Evolutionary conservation across 1,140 invertebrate genomes (phyloP).

Genomic region (Plectrocnemia conspersa): DNA sequence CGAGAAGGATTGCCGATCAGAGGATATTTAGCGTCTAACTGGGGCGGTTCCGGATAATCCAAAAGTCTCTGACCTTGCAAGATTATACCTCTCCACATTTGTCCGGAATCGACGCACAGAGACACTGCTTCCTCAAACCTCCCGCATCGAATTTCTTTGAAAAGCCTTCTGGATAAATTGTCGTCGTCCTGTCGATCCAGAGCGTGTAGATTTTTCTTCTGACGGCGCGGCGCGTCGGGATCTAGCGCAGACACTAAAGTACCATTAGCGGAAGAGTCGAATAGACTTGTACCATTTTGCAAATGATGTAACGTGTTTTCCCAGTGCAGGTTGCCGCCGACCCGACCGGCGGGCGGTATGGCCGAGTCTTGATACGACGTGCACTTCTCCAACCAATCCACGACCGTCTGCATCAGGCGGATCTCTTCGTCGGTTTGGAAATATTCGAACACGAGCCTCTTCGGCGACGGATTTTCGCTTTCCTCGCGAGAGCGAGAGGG

Average conservation of each 20-base stretch:
- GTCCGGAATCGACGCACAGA: constrained; percentile 77
- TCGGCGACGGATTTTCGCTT: constrained; percentile 44
- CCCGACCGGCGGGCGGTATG: constrained; percentile 60
- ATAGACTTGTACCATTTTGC: constrained; percentile 53
- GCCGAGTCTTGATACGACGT: constrained; percentile 64
- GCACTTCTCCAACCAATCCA: constrained; percentile 90
- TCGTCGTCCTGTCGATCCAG: constrained; percentile 86
- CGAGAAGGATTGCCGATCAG: constrained; percentile 81
- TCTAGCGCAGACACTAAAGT: constrained; percentile 70
- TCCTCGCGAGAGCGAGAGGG: constrained; percentile 49
- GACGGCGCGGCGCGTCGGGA: constrained; percentile 85
- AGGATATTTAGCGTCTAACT: constrained; percentile 51
- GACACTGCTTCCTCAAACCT: constrained; percentile 78
- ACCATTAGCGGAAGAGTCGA: constrained; percentile 46
- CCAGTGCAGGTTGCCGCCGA: constrained; percentile 76
- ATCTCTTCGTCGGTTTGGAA: constrained; percentile 59
- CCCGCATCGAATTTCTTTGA: constrained; percentile 78
- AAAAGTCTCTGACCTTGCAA: constrained; percentile 82
- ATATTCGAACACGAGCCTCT: constrained; percentile 43
- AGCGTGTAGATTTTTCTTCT: constrained; percentile 77
- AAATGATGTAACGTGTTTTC: constrained; percentile 87
- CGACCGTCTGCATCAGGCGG: constrained; percentile 75
- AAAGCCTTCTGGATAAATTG: constrained; percentile 63
- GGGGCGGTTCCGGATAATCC: constrained; percentile 39
- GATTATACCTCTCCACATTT: constrained; percentile 84